Base-by-base conservation (phyloP, 2,888 invertebrate genomes). In the Aradus depressus region DNA sequence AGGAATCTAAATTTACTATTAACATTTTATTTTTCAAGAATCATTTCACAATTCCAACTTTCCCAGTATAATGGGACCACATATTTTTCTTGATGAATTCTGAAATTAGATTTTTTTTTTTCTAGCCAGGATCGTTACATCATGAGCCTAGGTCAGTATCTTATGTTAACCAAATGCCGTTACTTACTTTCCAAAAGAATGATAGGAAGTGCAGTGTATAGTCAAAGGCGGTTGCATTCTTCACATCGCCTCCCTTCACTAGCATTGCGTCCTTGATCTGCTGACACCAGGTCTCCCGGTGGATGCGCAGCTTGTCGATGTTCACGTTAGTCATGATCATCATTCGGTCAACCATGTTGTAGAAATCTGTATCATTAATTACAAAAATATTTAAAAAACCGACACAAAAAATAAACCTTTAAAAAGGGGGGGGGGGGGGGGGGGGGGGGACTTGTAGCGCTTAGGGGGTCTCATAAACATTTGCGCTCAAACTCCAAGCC, bases 201-300 rank as follows among this genome's bases (percentile, higher is more conserved):
- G 74, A 70, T 4, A 73, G 55, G 60, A 75, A 72, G 62, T 78
- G 78, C 60, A 75, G 64, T 25, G 75, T 53, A 60, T 76, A 76
- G 60, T 77, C 74, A n/a, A 64, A 37, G 37, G 67, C 60, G 8
- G 72, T 68, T 1, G 77, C 76, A 53, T 68, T 70, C 34, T 72
- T 72, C 1, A 76, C 56, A 59, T 77, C 75, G 2, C 76, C 77
- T 2, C 75, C 76, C 57, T 76, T 76, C 10, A 76, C 76, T 42
- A 72, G 74, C 66, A 69, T 64, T 3, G 76, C 75, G 45, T 72
- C 70, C 47, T 70, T 64, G 56, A 77, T 70, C 63, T 76, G 75
- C 50, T 68, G 65, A 10, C 65, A 64, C 69, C 72, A 76, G 0
- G 71, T 69, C 42, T 70, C 70, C 32, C 69, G 67, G 58, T 74